Evolutionary conservation across 2,888 invertebrate species (phyloP), one percentile per base, ranked within the genome.

Genomic region (Drosophila neutralis): DNA sequence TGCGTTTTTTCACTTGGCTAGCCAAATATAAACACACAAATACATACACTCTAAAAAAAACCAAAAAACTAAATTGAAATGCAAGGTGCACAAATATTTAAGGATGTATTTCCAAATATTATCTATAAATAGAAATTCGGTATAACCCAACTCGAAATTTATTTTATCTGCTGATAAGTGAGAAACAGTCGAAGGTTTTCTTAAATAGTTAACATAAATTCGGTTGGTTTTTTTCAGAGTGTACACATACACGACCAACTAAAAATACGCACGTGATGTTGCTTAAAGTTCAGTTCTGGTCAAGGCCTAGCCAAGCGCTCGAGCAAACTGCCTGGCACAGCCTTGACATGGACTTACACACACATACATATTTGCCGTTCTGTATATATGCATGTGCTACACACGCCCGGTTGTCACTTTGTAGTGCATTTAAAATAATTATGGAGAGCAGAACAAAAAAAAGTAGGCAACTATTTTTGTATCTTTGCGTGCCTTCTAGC

Each of bases 341-440:
- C 84, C 84, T 84, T 87, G 88, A 84, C 84, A 81, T 59, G 65
- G 29, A 40, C 45, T 53, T 48, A 63, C 29, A 53, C 27, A 61
- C 42, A 18, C 18, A 45, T 2, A 15, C 15, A 45, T 24, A 24
- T 24, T 45, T 15, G 10, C 5, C n/a, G 24, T 5, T 31, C 45
- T 11, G 52, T 27, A 27, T 10, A 18, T 27, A 10, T 49, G 27
- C 1, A 8, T 15, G 13, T 35, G 36, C 31, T 29, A 31, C 51
- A n/a, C 29, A 51, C 29, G 29, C 11, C 51, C n/a, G 29, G n/a
- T 29, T 68, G 38, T 60, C 48, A 36, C 29, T 51, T 53, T 60
- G 35, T 60, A 40, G 36, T 49, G 75, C 71, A 73, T 83, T 83
- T 78, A 78, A 82, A 84, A 83, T 80, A 87, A 82, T 87, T 80